phyloP scores from a whole-genome alignment of 2,797 vertebrate genomes.

The Notolabrus celidotus region DNA sequence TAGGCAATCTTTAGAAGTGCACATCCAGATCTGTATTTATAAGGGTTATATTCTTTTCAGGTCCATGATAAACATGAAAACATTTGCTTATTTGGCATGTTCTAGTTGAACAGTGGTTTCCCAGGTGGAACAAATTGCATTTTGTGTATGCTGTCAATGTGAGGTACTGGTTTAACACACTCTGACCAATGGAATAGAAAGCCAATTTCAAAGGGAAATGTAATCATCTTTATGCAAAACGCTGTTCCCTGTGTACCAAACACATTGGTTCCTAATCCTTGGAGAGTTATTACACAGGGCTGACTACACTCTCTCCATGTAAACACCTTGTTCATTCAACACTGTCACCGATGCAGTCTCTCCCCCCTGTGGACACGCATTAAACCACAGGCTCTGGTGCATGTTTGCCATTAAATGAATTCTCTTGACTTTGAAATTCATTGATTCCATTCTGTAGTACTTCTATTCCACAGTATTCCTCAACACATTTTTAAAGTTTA shows the following conservation, averaged over 20 bases:
- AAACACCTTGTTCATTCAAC: not conserved
- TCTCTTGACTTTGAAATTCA: not conserved
- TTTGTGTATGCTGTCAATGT: conserved; percentile 47
- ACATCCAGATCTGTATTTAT: not conserved
- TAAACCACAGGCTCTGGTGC: conserved; percentile 41
- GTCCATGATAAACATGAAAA: conserved; percentile 21
- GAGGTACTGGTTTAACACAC: conserved; percentile 14
- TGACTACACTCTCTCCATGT: conserved; percentile 5
- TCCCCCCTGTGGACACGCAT: conserved; percentile 74
- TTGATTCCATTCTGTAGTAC: too few relatives aligned
- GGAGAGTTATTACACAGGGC: conserved; percentile 5
- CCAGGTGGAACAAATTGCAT: conserved; percentile 64
- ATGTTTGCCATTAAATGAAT: too few relatives aligned
- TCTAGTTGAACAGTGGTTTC: conserved; percentile 27
- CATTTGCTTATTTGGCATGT: conserved; percentile 43
- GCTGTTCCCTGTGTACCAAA: conserved; percentile 2
- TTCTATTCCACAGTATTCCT: too few relatives aligned
- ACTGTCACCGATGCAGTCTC: conserved; percentile 49
- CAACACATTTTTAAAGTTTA: too few relatives aligned
- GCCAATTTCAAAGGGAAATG: conserved; percentile 57
- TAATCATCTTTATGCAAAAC: conserved; percentile 53
- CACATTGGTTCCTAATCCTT: not conserved
- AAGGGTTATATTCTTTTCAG: not conserved
- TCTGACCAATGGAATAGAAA: conserved; percentile 39
- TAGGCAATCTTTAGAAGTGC: not conserved